Evolutionary conservation across 2,797 vertebrate genomes (phyloP).

Genomic region (Falco rusticolus): DNA sequence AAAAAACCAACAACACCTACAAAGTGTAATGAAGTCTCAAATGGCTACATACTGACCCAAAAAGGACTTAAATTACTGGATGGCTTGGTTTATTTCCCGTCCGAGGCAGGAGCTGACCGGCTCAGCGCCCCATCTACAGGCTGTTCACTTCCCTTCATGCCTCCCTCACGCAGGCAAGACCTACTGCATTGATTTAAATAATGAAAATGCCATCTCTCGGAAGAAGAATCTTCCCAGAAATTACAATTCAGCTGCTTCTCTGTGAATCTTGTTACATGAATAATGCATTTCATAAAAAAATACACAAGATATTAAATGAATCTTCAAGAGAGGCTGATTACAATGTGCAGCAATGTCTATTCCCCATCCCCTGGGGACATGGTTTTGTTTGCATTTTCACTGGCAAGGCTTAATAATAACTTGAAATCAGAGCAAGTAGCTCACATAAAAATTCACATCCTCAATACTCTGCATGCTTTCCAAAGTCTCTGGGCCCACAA

Average conservation of each 20-base stretch:
- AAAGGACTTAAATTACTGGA: not conserved
- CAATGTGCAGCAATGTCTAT: slow-evolving; percentile 50
- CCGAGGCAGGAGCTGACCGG: not conserved
- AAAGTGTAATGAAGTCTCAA: slow-evolving; percentile 23
- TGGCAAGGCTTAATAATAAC: slow-evolving; percentile 62
- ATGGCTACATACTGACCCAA: slow-evolving; percentile 3
- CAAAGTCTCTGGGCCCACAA: not conserved
- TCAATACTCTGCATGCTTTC: slow-evolving; percentile 13
- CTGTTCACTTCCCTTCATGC: not conserved
- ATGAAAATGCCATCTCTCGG: slow-evolving; percentile 47
- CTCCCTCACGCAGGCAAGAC: slow-evolving; percentile 17
- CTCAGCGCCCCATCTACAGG: slow-evolving; percentile 18
- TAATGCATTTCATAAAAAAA: slow-evolving; percentile 70
- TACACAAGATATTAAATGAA: slow-evolving; percentile 63
- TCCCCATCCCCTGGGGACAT: slow-evolving; percentile 27
- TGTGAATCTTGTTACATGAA: slow-evolving; percentile 59
- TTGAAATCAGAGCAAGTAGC: slow-evolving; percentile 67
- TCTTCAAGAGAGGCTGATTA: slow-evolving; percentile 67
- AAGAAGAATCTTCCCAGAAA: slow-evolving; percentile 61
- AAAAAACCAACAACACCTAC: not conserved
- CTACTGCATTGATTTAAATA: slow-evolving; percentile 66
- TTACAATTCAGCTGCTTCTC: slow-evolving; percentile 64
- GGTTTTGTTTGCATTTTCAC: slow-evolving; percentile 69
- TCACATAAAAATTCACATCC: slow-evolving; percentile 55
- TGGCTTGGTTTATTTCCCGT: not conserved